Base-by-base conservation (phyloP, 2,113 vertebrate genomes). In the Sphyrna mokarran region DNA sequence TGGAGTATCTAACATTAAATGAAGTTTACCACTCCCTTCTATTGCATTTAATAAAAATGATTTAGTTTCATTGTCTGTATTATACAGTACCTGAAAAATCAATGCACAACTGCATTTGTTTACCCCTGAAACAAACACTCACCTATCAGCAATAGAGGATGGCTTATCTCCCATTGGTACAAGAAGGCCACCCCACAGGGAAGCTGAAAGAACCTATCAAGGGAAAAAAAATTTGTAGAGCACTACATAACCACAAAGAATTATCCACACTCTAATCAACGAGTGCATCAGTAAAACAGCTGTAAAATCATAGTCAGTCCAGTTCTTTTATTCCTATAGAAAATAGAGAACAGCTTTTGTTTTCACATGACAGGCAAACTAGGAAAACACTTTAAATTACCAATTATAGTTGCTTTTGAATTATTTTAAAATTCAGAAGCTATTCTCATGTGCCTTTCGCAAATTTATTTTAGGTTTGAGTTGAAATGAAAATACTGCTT, bases 131-230 rank as follows among this genome's bases (percentile, higher is more conserved):
- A 83, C n/a, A 23, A 54, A 68, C 16, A 96, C 97, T 96, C 97
- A 98, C 99, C 99, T 98, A 95, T 99, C 99, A 48, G 99, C 99
- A 95, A 99, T 99, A 90, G 98, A 98, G 29, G 98, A 98, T 0
- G 97, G 97, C 16, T 97, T 98, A 95, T 97, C 98, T 96, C 98
- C 98, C 11, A 99, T 97, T 33, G 99, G 99, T 61, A 98, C 97
- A 91, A 99, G 96, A 98, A 98, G 97, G 33, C 99, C 99, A 0
- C 99, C 98, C 99, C 99, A 99, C 54, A 99, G 96, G 4, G 99
- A 99, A 0, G 98, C 97, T 11, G 99, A 99, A 22, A 99, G 93
- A 2, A 99, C 99, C 99, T 99, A 95, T 80, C 89, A 72, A 13
- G 54, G 87, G 33, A 95, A 43, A 66, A 66, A 63, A 63, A 63